Evolutionary conservation across 2,113 vertebrate genomes (phyloP).

Genomic region (Paramormyrops kingsleyae): DNA sequence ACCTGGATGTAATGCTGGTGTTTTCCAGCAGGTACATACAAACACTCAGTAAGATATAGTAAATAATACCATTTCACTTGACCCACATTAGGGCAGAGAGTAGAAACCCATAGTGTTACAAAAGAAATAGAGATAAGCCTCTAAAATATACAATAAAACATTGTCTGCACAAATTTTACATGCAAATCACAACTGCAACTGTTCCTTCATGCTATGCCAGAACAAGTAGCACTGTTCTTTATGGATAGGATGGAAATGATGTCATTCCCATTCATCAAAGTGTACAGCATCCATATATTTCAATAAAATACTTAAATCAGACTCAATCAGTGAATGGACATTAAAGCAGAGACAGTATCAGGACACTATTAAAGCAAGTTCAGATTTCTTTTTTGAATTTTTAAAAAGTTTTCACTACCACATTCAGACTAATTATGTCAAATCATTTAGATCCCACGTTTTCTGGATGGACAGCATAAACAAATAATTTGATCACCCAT

Average conservation of each 20-base stretch:
- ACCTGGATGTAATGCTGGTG: background rate
- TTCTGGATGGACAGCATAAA: constrained; percentile 20
- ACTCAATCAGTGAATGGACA: background rate
- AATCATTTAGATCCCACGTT: background rate
- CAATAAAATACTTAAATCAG: background rate
- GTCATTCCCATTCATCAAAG: background rate
- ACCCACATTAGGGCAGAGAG: background rate
- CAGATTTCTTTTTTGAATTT: background rate
- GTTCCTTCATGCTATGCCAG: background rate
- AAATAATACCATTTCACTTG: background rate
- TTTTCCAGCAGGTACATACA: background rate
- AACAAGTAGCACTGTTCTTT: background rate
- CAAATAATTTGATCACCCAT: constrained; percentile 41
- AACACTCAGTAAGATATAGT: background rate
- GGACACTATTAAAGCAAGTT: background rate
- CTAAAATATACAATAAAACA: background rate
- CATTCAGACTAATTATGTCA: background rate
- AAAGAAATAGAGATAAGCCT: background rate
- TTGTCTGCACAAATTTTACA: background rate
- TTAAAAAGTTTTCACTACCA: background rate
- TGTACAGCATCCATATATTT: background rate
- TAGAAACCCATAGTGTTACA: background rate
- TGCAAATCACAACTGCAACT: background rate
- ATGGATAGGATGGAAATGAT: background rate
- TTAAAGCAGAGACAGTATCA: background rate